phyloP scores from a whole-genome alignment of 2,797 vertebrate genomes.

The Poecile montanus region DNA sequence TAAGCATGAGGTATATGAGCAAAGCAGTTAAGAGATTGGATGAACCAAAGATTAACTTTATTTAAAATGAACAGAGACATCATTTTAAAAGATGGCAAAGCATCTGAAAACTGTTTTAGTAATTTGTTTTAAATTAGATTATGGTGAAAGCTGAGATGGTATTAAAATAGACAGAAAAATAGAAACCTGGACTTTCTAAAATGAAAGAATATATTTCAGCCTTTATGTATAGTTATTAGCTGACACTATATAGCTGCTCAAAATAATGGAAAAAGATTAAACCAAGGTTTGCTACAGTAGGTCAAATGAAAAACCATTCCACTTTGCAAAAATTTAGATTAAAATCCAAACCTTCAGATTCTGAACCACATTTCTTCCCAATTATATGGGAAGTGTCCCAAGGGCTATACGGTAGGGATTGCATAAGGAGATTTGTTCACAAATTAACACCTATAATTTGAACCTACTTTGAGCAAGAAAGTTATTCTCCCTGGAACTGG shows the following conservation, averaged over 20 bases:
- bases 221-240: neutral
- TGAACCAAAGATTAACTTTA: constrained; percentile 1
- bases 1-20: neutral
- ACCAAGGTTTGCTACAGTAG: neutral
- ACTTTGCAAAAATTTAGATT: neutral
- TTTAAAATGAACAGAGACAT: neutral
- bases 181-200: neutral
- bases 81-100: neutral
- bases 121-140: constrained; percentile 7
- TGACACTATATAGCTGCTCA: neutral
- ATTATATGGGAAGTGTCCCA: neutral
- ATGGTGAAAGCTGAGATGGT: neutral
- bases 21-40: neutral
- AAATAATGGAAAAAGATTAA: neutral
- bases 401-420: neutral
- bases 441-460: neutral
- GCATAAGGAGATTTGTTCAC: neutral
- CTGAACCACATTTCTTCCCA: neutral
- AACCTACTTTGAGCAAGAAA: neutral
- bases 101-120: neutral
- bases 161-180: neutral
- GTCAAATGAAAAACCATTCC: neutral
- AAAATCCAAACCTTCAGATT: neutral
- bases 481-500: neutral
- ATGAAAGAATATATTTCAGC: neutral